phyloP scores from a whole-genome alignment of 2,888 invertebrate species.

The Agelastica alni region DNA sequence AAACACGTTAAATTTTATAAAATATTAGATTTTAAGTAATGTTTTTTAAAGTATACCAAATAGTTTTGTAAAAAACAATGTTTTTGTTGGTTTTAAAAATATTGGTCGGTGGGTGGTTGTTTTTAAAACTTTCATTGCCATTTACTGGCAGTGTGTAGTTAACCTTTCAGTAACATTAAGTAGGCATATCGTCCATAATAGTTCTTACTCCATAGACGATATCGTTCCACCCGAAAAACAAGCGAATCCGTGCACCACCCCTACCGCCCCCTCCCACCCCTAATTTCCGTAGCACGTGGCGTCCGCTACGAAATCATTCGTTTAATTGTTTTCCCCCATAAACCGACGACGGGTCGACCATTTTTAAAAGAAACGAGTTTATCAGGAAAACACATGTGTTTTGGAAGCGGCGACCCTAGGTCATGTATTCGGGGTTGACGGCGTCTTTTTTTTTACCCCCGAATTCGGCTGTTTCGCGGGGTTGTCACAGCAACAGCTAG shows the following conservation, averaged over 20 bases:
- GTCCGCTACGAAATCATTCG: slow-evolving; percentile 6
- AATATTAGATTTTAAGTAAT: too few species aligned
- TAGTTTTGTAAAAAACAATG: too few species aligned
- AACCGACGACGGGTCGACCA: slow-evolving; percentile 23
- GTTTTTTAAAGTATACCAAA: too few species aligned
- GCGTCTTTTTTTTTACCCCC: slow-evolving; percentile 27
- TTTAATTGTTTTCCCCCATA: slow-evolving; percentile 25
- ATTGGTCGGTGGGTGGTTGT: too few species aligned
- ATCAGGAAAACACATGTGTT: slow-evolving; percentile 27
- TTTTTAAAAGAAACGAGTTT: slow-evolving; percentile 27
- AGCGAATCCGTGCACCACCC: not conserved
- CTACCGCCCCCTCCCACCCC: not conserved
- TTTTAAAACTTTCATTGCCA: too few species aligned
- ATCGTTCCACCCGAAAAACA: not conserved
- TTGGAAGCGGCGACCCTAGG: slow-evolving; percentile 26
- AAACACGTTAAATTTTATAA: too few species aligned
- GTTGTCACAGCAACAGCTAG: slow-evolving; percentile 34
- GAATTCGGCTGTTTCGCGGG: slow-evolving; percentile 24
- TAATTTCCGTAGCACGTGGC: slow-evolving; percentile 14
- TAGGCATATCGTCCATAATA: too few species aligned
- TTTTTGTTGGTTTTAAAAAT: too few species aligned
- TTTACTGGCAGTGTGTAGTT: too few species aligned
- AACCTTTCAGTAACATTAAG: too few species aligned
- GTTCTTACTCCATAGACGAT: not conserved
- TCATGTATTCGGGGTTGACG: slow-evolving; percentile 29